Evolutionary conservation across 2,888 invertebrate species (phyloP).

Genomic region (Amiota mariae): DNA sequence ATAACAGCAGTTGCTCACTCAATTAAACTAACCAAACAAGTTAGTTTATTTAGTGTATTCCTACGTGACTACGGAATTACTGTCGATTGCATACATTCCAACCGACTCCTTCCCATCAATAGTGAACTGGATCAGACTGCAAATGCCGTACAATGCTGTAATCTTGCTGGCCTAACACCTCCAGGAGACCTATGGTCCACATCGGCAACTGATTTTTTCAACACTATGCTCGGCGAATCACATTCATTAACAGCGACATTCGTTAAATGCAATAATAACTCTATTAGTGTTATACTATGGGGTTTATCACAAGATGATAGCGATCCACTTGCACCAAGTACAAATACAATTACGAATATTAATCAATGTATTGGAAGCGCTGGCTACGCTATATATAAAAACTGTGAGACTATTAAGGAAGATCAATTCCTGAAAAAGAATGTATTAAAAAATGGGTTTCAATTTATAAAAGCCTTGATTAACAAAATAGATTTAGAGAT

Average conservation of each 20-base stretch:
- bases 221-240: conserved; percentile 75
- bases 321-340: conserved; percentile 81
- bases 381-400: conserved; percentile 76
- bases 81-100: conserved; percentile 65
- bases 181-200: conserved; percentile 77
- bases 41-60: conserved; percentile 74
- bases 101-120: conserved; percentile 74
- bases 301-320: conserved; percentile 76
- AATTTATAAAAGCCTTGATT: neutral
- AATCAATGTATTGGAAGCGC: conserved; percentile 79
- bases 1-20: conserved; percentile 36
- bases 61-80: conserved; percentile 79
- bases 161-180: conserved; percentile 81
- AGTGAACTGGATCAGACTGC: conserved; percentile 75
- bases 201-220: conserved; percentile 77
- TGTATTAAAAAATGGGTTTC: neutral
- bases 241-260: conserved; percentile 65
- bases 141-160: conserved; percentile 79
- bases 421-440: neutral
- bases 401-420: neutral
- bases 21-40: conserved; percentile 46
- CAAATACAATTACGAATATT: conserved; percentile 79
- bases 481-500: neutral
- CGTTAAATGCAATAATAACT: conserved; percentile 37
- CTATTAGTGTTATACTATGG: conserved; percentile 77